A percentile compares a stretch with the other conserved stretches of the same genome.
phyloP scores from a whole-genome alignment of 2,888 invertebrate species.

The Antitype chi region DNA sequence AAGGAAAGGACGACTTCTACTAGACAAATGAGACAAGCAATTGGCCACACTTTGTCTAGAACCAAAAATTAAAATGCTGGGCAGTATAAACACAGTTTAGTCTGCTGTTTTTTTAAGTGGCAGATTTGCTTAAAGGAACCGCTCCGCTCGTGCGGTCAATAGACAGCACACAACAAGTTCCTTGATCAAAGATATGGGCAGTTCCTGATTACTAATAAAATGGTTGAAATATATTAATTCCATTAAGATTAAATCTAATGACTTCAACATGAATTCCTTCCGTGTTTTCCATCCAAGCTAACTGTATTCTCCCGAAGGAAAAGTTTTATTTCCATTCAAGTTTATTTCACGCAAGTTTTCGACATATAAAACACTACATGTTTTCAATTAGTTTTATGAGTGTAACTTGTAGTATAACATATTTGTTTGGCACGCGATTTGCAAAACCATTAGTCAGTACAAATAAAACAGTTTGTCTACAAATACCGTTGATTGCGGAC shows the following conservation, averaged over 20 bases:
- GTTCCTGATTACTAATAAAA: constrained; percentile 31
- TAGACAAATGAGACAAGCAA: constrained; percentile 8
- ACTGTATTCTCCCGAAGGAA: not conserved
- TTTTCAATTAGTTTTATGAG: constrained; percentile 50
- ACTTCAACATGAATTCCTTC: not conserved
- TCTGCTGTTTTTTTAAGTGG: not conserved
- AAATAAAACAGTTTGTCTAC: constrained; percentile 36
- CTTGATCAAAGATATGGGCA: constrained; percentile 44
- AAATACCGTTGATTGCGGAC: constrained; percentile 35
- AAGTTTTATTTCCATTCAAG: not conserved
- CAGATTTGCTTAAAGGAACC: constrained; percentile 10
- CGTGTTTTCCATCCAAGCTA: not conserved
- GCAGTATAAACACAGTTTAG: not conserved
- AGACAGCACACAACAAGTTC: constrained; percentile 45
- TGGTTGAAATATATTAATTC: constrained; percentile 26
- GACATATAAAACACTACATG: constrained; percentile 21
- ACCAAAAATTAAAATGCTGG: not conserved
- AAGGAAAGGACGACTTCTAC: not conserved
- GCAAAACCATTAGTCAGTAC: constrained; percentile 37
- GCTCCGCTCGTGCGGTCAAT: constrained; percentile 27
- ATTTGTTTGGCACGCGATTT: constrained; percentile 51
- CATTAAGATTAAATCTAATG: constrained; percentile 16
- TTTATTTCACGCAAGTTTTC: constrained; percentile 11
- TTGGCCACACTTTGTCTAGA: not conserved
- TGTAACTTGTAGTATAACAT: constrained; percentile 34